Conservation (phyloP, 2,113 vertebrate genomes). For the Shinisaurus crocodilurus region DNA sequence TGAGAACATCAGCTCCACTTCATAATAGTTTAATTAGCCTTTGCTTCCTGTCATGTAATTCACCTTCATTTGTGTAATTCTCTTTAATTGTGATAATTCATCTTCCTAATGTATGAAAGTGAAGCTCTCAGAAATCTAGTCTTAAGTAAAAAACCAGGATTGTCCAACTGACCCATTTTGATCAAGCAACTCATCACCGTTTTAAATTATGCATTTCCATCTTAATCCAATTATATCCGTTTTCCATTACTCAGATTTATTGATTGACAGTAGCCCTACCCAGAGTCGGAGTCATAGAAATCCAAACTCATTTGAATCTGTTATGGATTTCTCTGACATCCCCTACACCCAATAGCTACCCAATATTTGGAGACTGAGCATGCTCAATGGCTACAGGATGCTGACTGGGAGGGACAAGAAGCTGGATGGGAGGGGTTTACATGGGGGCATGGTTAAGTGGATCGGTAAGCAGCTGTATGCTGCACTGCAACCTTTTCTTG, state of each 20-base stretch:
- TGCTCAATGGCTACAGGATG: neutral
- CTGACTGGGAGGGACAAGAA: neutral
- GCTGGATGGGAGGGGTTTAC: neutral
- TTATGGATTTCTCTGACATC: too few relatives aligned
- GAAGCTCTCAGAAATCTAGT: neutral
- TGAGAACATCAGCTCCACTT: slow-evolving; percentile 25
- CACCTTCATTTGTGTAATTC: slow-evolving; percentile 33
- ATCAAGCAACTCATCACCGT: neutral
- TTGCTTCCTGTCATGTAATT: slow-evolving; percentile 44
- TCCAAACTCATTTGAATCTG: too few relatives aligned
- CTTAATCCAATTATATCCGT: slow-evolving; percentile 11
- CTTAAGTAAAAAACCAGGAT: neutral
- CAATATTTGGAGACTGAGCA: neutral
- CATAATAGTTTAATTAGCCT: slow-evolving; percentile 45
- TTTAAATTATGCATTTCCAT: neutral
- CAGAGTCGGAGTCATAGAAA: too few relatives aligned
- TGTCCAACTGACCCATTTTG: slow-evolving; percentile 7
- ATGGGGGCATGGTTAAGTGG: too few relatives aligned
- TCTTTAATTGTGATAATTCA: slow-evolving; percentile 36
- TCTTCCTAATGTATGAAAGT: slow-evolving; percentile 25
- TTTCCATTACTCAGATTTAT: neutral
- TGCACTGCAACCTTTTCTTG: too few relatives aligned
- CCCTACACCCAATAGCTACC: neutral
- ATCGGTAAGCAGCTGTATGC: too few relatives aligned
- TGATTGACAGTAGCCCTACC: neutral